phyloP scores from a whole-genome alignment of 2,888 invertebrate genomes.

The Timandra comae region DNA sequence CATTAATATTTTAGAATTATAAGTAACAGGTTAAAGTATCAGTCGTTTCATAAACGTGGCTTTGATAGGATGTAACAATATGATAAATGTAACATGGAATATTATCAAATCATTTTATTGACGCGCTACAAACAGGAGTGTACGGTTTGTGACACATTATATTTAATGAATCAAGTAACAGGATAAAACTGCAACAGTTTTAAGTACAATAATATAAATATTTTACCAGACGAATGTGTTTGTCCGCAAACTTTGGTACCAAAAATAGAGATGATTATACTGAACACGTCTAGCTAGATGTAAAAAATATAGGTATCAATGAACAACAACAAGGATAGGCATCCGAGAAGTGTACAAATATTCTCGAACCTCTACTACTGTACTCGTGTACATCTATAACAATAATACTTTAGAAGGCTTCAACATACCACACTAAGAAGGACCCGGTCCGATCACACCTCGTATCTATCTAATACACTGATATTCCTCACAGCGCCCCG shows the following conservation, averaged over 20 bases:
- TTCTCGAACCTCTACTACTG: conserved; percentile 65
- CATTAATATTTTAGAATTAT: conserved; percentile 22
- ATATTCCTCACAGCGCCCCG: conserved; percentile 68
- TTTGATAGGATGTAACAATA: conserved; percentile 10
- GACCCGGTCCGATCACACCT: conserved; percentile 58
- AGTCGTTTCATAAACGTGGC: conserved; percentile 29
- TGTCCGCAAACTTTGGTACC: conserved; percentile 55
- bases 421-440: conserved; percentile 67
- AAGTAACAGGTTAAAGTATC: conserved; percentile 28
- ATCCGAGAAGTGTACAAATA: conserved; percentile 72
- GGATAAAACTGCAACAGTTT: conserved; percentile 5
- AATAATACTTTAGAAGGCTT: conserved; percentile 75
- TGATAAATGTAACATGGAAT: conserved; percentile 5
- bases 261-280: conserved; percentile 72
- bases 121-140: too few species aligned
- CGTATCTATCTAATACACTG: conserved; percentile 72
- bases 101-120: conserved; percentile 3
- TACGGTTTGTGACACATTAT: conserved; percentile 4
- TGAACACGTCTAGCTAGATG: conserved; percentile 74
- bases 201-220: conserved; percentile 19
- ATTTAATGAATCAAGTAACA: conserved; percentile 19
- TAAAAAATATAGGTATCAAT: conserved; percentile 75
- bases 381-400: conserved; percentile 69
- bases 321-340: conserved; percentile 75
- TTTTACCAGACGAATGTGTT: conserved; percentile 24